Percentiles rank a stretch among this genome's conserved stretches.
phyloP scores from a whole-genome alignment of 2,888 invertebrate genomes.

The Trichogramma evanescens region DNA sequence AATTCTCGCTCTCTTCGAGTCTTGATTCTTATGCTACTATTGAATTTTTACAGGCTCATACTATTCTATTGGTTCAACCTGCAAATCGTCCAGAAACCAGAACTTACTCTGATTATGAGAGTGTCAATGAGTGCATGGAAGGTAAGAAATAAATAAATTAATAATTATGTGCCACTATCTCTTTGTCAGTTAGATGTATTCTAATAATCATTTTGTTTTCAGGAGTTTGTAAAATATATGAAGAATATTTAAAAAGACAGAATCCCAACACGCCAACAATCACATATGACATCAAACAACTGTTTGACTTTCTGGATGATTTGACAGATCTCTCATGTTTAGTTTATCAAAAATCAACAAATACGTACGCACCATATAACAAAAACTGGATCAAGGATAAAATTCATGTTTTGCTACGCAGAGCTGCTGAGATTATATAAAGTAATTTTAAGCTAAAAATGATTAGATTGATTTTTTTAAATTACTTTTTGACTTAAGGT shows the following conservation, averaged over 20 bases:
- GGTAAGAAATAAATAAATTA: slow-evolving; percentile 57
- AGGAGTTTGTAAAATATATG: slow-evolving; percentile 96
- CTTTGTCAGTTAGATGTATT: neutral
- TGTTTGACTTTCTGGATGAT: slow-evolving; percentile 97
- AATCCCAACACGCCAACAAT: slow-evolving; percentile 95
- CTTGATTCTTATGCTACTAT: neutral
- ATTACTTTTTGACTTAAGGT: slow-evolving; percentile 11
- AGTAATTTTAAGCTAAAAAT: slow-evolving; percentile 30
- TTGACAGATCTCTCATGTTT: slow-evolving; percentile 91
- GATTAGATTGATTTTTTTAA: slow-evolving; percentile 3
- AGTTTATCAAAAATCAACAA: slow-evolving; percentile 91
- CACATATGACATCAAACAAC: slow-evolving; percentile 94
- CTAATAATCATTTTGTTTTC: slow-evolving; percentile 16
- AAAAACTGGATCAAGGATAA: slow-evolving; percentile 99
- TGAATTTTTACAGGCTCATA: slow-evolving; percentile 73
- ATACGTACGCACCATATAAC: slow-evolving; percentile 96
- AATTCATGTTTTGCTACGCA: slow-evolving; percentile 87
- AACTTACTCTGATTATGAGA: slow-evolving; percentile 97
- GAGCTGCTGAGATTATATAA: slow-evolving; percentile 65
- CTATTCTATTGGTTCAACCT: slow-evolving; percentile 92
- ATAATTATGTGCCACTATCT: neutral
- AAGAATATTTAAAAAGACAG: slow-evolving; percentile 91
- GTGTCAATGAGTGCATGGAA: slow-evolving; percentile 96
- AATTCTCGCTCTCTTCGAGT: neutral
- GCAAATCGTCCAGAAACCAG: slow-evolving; percentile 89